These are phyloP conservation scores for Meganola albula DNA, from an alignment of 2,888 invertebrate genomes.

Conservation along the genomic window DNA sequence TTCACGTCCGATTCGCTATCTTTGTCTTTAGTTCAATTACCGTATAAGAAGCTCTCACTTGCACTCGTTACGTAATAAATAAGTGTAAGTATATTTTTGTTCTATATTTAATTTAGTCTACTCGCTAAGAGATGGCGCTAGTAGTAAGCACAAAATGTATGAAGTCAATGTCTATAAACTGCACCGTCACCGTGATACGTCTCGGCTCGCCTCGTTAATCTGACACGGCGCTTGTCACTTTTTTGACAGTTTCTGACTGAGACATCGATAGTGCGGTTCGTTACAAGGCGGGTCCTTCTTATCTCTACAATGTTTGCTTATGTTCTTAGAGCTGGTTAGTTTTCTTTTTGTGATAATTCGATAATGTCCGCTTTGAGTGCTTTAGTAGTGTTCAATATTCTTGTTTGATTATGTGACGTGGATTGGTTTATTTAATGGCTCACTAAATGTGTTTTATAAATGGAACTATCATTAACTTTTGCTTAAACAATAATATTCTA, in stretches of 20 bases:
- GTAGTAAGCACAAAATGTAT: too few species aligned
- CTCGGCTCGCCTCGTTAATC: slow-evolving; percentile 67
- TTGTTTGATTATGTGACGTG: slow-evolving; percentile 29
- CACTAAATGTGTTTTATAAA: slow-evolving; percentile 20
- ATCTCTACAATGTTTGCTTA: slow-evolving; percentile 63
- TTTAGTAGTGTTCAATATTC: slow-evolving; percentile 33
- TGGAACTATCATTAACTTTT: slow-evolving; percentile 16
- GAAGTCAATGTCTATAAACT: too few species aligned
- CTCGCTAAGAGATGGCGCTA: slow-evolving; percentile 59
- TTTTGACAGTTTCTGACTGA: slow-evolving; percentile 76
- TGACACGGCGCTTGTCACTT: slow-evolving; percentile 72
- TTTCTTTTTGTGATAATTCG: slow-evolving; percentile 47
- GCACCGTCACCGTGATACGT: slow-evolving; percentile 57
- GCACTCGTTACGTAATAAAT: too few species aligned
- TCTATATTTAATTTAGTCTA: slow-evolving; percentile 34
- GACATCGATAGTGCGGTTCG: slow-evolving; percentile 74
- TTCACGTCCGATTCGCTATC: too few species aligned
- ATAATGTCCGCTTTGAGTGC: slow-evolving; percentile 39
- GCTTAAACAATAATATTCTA: too few species aligned
- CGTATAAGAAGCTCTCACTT: too few species aligned
- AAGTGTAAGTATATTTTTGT: too few species aligned
- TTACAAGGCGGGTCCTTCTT: slow-evolving; percentile 63
- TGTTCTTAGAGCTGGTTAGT: slow-evolving; percentile 67
- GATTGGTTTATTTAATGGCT: slow-evolving; percentile 28
- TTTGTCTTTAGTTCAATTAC: too few species aligned